phyloP scores from a whole-genome alignment of 2,797 vertebrate genomes.

The Hylomyscus alleni region DNA sequence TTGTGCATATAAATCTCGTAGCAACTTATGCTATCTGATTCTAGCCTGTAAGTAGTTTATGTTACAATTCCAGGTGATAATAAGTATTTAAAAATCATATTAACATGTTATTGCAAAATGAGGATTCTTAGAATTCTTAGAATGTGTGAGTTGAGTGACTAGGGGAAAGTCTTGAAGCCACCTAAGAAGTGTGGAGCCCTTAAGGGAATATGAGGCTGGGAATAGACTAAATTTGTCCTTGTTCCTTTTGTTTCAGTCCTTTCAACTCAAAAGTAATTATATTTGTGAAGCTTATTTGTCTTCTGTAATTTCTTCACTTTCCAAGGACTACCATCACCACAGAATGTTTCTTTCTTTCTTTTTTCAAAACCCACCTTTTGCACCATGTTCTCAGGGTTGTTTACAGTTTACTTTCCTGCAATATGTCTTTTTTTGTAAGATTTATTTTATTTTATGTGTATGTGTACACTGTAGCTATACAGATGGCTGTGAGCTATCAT shows the following conservation, averaged over 20 bases:
- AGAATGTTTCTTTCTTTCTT: neutral
- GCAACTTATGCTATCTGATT: conserved; percentile 17
- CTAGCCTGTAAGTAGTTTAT: conserved; percentile 4
- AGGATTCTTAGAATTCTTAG: neutral
- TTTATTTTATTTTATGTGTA: too few relatives aligned
- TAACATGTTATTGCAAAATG: neutral
- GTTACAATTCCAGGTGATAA: neutral
- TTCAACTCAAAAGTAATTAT: neutral
- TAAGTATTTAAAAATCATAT: neutral
- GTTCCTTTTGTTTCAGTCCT: neutral
- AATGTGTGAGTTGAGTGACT: neutral
- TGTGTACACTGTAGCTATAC: too few relatives aligned
- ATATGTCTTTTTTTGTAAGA: too few relatives aligned
- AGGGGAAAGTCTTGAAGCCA: neutral
- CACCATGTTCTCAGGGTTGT: too few relatives aligned
- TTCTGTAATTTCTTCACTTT: neutral
- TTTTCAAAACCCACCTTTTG: too few relatives aligned
- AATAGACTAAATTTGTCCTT: neutral
- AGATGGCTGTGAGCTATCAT: too few relatives aligned
- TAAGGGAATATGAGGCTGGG: neutral
- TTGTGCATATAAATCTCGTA: neutral
- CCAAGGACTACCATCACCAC: neutral
- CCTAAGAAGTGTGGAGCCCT: accelerated
- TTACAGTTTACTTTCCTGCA: too few relatives aligned
- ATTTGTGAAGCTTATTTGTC: neutral